Conservation (phyloP, 1,140 invertebrate species). For the Varroa destructor region DNA sequence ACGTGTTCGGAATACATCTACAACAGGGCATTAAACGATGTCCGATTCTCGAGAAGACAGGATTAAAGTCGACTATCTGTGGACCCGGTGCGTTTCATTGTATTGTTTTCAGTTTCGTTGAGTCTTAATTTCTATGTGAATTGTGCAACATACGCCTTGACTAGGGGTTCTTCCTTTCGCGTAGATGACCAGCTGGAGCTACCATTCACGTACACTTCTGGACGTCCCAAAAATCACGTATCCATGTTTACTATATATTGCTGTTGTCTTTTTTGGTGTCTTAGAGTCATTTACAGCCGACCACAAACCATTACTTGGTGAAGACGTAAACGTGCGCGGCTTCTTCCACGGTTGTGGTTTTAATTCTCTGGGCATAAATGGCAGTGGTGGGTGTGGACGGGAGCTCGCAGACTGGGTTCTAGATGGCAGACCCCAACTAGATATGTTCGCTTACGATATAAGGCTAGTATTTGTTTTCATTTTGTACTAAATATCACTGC, state of each 20-base stretch:
- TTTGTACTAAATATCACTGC: background rate
- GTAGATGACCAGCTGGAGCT: background rate
- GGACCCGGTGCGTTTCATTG: conserved; percentile 37
- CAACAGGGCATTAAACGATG: conserved; percentile 56
- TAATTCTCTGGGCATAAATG: conserved; percentile 79
- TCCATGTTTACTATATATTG: conserved; percentile 5
- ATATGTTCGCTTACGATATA: conserved; percentile 73
- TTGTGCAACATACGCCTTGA: background rate
- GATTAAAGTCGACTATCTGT: conserved; percentile 66
- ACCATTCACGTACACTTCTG: background rate
- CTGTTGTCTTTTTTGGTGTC: background rate
- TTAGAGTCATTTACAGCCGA: conserved; percentile 78
- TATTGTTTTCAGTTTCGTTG: background rate
- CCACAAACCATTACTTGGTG: conserved; percentile 68
- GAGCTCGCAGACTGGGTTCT: conserved; percentile 70
- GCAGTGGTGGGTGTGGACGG: conserved; percentile 66
- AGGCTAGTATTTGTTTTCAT: conserved; percentile 43
- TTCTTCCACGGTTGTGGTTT: conserved; percentile 72
- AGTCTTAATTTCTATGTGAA: conserved; percentile 29
- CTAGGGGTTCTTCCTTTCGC: background rate
- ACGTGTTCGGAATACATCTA: conserved; percentile 61
- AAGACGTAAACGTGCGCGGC: conserved; percentile 46
- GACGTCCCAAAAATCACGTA: conserved; percentile 8
- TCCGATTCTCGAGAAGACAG: conserved; percentile 55
- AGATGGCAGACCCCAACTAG: conserved; percentile 59